phyloP scores from a whole-genome alignment of 2,797 vertebrate genomes.

The Semaprochilodus insignis region DNA sequence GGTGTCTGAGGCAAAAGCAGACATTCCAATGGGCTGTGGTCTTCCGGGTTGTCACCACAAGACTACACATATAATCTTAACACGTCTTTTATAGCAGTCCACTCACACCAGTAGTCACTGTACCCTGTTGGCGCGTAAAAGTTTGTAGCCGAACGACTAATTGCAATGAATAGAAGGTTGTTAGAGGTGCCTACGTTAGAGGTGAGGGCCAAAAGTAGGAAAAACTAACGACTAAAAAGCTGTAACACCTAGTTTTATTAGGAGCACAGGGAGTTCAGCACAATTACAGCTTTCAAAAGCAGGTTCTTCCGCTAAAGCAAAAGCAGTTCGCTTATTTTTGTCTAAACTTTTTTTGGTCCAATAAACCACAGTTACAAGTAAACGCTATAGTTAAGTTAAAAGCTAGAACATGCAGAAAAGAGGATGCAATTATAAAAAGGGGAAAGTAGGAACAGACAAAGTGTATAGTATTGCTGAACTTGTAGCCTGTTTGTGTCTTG shows the following conservation, averaged over 20 bases:
- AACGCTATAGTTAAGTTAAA: neutral
- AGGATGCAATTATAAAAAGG: neutral
- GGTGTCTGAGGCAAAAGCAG: constrained; percentile 35
- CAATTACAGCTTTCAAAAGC: neutral
- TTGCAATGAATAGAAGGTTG: neutral
- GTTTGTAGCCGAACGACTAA: neutral
- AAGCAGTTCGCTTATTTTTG: neutral
- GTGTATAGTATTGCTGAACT: too few relatives aligned
- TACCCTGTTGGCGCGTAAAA: neutral
- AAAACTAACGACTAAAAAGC: neutral
- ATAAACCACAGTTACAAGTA: neutral
- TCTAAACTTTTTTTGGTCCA: neutral
- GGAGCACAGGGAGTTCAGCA: neutral
- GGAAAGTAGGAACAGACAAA: too few relatives aligned
- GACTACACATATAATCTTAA: constrained; percentile 30
- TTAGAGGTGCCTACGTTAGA: neutral
- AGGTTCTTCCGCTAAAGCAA: neutral
- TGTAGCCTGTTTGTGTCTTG: too few relatives aligned
- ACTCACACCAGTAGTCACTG: neutral
- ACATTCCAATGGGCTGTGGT: constrained; percentile 48
- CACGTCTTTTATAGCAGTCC: constrained; percentile 16
- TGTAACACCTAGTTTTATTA: neutral
- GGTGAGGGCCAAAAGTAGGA: neutral
- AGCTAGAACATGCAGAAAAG: neutral
- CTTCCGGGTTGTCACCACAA: constrained; percentile 12